These are phyloP conservation scores for Prinia subflava DNA, from an alignment of 2,113 vertebrate genomes.

Conservation along the genomic window DNA sequence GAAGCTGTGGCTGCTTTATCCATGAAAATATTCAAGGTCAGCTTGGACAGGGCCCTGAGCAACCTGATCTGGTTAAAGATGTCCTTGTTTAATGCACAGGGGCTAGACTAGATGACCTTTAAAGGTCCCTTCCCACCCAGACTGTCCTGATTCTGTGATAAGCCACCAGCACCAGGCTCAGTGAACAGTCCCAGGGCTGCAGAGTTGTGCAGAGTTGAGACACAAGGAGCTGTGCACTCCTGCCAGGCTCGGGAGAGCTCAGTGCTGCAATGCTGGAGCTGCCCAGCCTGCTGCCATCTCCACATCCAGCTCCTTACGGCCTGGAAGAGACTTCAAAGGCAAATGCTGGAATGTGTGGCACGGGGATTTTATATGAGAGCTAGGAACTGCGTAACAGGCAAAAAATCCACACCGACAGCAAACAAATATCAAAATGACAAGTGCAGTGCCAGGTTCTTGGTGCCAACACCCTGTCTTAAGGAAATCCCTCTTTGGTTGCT, in stretches of 20 bases:
- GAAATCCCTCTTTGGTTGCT: not conserved
- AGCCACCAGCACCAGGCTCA: not conserved
- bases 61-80: not conserved
- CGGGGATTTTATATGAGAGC: not conserved
- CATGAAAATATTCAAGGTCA: not conserved
- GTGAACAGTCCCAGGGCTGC: rapidly evolving
- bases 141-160: not conserved
- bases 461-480: not conserved
- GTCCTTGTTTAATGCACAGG: not conserved
- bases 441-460: not conserved
- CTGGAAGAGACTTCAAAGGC: not conserved
- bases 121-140: not conserved
- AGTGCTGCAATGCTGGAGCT: not conserved
- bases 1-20: too few relatives aligned
- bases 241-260: not conserved
- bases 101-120: not conserved
- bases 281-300: rapidly evolving
- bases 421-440: not conserved
- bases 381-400: not conserved
- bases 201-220: not conserved
- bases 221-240: not conserved
- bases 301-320: not conserved
- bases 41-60: not conserved
- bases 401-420: not conserved
- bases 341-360: not conserved